These are phyloP conservation scores for Montipora capricornis DNA, from an alignment of 64 coral and sea anemone genomes.

Conservation along the genomic window DNA sequence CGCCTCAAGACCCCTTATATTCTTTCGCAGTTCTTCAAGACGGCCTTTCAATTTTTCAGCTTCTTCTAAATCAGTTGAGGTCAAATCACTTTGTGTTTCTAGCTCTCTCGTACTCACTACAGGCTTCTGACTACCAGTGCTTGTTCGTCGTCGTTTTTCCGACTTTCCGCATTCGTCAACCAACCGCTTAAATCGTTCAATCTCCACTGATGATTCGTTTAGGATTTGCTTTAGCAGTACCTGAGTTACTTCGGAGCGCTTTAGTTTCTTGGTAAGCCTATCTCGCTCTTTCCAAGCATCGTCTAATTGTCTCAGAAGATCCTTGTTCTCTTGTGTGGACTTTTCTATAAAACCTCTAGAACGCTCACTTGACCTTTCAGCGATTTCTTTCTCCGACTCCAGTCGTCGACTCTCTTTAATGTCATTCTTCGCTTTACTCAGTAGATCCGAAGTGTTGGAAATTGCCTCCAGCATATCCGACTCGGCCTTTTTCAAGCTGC, in stretches of 20 bases:
- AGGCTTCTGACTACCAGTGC: background rate
- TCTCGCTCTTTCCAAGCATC: slow-evolving; percentile 59
- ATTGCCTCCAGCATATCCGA: slow-evolving; percentile 75
- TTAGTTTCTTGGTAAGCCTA: slow-evolving; percentile 56
- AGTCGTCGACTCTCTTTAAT: slow-evolving; percentile 2
- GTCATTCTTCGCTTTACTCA: slow-evolving; percentile 68
- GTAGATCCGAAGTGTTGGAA: slow-evolving; percentile 54
- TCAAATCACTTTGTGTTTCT: slow-evolving; percentile 23
- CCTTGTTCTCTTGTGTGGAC: slow-evolving; percentile 60
- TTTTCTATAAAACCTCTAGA: slow-evolving; percentile 29
- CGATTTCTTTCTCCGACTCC: slow-evolving; percentile 11
- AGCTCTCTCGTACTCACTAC: background rate
- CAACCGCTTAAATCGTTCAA: slow-evolving; percentile 55
- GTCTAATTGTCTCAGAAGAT: slow-evolving; percentile 39
- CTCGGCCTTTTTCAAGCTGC: slow-evolving; percentile 63
- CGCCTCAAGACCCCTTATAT: slow-evolving; percentile 48
- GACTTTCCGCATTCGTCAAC: slow-evolving; percentile 28
- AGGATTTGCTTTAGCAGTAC: slow-evolving; percentile 56
- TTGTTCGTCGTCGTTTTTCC: background rate
- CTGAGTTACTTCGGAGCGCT: slow-evolving; percentile 43
- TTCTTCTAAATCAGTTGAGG: slow-evolving; percentile 24
- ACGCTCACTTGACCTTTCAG: background rate
- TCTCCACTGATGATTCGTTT: slow-evolving; percentile 44
- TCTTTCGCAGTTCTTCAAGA: slow-evolving; percentile 51
- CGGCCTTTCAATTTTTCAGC: slow-evolving; percentile 30